phyloP scores from a whole-genome alignment of 2,797 vertebrate genomes.

The Cuniculus paca region DNA sequence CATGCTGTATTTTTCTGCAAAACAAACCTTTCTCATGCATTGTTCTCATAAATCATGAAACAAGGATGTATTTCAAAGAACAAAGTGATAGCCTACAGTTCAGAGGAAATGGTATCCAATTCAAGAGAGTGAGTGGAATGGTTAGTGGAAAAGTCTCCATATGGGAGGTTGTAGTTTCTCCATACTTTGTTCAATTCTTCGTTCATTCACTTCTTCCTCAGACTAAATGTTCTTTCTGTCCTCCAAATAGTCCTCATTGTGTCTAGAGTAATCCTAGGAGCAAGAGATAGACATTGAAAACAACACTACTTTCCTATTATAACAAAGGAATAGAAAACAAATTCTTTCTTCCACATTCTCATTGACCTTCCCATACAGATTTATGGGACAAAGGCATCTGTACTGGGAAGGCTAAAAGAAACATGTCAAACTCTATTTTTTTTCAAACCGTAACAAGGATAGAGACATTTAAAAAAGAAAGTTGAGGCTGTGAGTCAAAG shows the following conservation, averaged over 20 bases:
- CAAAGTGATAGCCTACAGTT: conserved; percentile 49
- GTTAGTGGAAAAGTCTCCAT: background rate
- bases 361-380: background rate
- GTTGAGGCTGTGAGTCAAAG: background rate
- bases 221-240: background rate
- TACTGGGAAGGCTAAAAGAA: conserved; percentile 2
- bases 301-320: background rate
- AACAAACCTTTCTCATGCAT: conserved; percentile 29
- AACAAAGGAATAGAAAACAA: background rate
- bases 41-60: conserved; percentile 18
- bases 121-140: background rate
- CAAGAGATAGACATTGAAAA: background rate
- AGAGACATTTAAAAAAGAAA: background rate
- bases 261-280: background rate
- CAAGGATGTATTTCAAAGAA: conserved; percentile 33
- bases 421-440: background rate
- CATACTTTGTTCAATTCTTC: conserved; percentile 16
- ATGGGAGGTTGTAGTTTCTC: background rate
- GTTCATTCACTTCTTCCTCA: conserved; percentile 10
- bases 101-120: background rate
- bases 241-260: background rate
- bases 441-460: background rate
- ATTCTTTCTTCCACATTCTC: background rate
- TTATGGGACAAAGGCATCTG: background rate
- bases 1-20: conserved; percentile 23